Conservation (phyloP, 2,113 vertebrate species). For the Xiphophorus couchianus region DNA sequence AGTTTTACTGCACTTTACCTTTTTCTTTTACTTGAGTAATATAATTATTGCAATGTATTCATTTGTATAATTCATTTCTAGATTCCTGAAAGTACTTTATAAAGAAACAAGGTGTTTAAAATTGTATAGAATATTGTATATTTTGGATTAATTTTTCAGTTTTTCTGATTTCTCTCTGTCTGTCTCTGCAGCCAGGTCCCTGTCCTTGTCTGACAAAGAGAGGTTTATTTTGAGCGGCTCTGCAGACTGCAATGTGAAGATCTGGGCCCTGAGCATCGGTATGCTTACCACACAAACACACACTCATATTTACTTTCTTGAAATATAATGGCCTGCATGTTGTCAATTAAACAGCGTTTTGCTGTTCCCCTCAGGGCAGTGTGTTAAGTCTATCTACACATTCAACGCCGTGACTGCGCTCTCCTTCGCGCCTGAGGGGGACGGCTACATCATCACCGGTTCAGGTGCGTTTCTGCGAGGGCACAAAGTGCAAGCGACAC, state of each 20-base stretch:
- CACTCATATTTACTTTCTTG: not conserved
- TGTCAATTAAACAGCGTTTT: slow-evolving; percentile 55
- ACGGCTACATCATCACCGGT: slow-evolving; percentile 80
- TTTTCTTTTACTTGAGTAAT: too few relatives aligned
- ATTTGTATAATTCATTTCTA: not conserved
- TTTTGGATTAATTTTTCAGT: not conserved
- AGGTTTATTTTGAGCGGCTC: slow-evolving; percentile 83
- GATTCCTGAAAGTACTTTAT: not conserved
- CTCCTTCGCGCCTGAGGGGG: slow-evolving; percentile 77
- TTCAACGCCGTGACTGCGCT: slow-evolving; percentile 80
- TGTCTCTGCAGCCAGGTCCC: slow-evolving; percentile 62
- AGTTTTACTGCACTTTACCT: too few relatives aligned
- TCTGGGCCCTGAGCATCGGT: slow-evolving; percentile 83
- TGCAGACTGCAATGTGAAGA: slow-evolving; percentile 80
- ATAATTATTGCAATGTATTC: too few relatives aligned
- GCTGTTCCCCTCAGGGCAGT: slow-evolving; percentile 73
- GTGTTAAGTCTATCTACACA: slow-evolving; percentile 83
- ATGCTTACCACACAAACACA: slow-evolving; percentile 37
- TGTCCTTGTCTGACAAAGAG: slow-evolving; percentile 76
- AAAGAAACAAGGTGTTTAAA: not conserved
- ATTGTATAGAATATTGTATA: not conserved
- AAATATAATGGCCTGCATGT: slow-evolving; percentile 26
- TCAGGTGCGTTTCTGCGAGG: slow-evolving; percentile 72
- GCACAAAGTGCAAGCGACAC: slow-evolving; percentile 2
- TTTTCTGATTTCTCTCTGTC: slow-evolving; percentile 30